Percentiles rank a stretch among this genome's conserved stretches.
These are phyloP conservation scores for fruit fly (Drosophila melanogaster) DNA, from an alignment of 1,140 invertebrate genomes.

Conservation along the genomic window DNA sequence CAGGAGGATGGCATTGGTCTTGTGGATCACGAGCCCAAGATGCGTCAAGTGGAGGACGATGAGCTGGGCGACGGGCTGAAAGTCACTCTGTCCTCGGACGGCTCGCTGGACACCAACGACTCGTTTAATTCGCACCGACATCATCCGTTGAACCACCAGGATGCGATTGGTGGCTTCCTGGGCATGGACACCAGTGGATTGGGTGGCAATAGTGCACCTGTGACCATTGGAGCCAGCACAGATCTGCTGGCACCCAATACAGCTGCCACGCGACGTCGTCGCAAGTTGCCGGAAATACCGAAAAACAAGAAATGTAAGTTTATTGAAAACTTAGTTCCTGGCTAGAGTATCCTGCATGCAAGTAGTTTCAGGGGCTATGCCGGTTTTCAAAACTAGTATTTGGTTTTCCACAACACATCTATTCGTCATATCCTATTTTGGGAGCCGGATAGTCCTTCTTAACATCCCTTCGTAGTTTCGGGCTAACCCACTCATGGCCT, in stretches of 20 bases:
- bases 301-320: conserved; percentile 92
- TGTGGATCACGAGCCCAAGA: conserved; percentile 41
- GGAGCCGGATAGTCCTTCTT: background rate
- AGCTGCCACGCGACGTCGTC: conserved; percentile 86
- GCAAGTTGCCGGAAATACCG: conserved; percentile 94
- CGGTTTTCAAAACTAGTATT: background rate
- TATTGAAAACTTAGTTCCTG: background rate
- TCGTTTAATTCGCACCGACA: conserved; percentile 81
- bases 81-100: conserved; percentile 69
- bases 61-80: conserved; percentile 84
- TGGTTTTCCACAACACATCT: no score
- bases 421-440: background rate
- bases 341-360: conserved; percentile 8
- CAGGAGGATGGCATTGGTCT: conserved; percentile 69
- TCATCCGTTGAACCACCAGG: conserved; percentile 80
- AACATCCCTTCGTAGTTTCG: conserved; percentile 49
- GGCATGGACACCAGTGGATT: conserved; percentile 55
- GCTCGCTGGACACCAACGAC: conserved; percentile 74
- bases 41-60: conserved; percentile 80
- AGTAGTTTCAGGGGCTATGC: background rate
- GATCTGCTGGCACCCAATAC: conserved; percentile 63
- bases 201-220: conserved; percentile 27
- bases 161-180: conserved; percentile 77
- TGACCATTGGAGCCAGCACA: conserved; percentile 60
- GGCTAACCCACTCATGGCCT: conserved; percentile 68